Percentiles rank a stretch among this genome's conserved stretches.
Evolutionary conservation across 2,797 vertebrate species (phyloP).

Genomic region (Sebastes taczanowskii): DNA sequence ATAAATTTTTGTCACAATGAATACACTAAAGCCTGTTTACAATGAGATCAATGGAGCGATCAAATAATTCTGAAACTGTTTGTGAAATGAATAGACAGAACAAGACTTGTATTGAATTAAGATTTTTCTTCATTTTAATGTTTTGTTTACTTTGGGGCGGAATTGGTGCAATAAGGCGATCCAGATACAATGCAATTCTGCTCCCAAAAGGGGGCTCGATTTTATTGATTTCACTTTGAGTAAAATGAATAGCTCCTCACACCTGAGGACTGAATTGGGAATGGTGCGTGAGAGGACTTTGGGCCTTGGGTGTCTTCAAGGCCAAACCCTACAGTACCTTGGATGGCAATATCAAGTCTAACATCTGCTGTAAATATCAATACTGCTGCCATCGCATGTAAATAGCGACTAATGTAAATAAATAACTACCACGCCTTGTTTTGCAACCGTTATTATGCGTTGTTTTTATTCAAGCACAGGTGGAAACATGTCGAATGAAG

Average conservation of each 20-base stretch:
- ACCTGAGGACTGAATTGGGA: background rate
- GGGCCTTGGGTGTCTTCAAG: background rate
- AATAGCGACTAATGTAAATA: background rate
- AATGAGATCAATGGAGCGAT: conserved; percentile 50
- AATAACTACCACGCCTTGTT: background rate
- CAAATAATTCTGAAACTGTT: conserved; percentile 42
- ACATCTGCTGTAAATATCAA: background rate
- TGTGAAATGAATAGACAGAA: conserved; percentile 51
- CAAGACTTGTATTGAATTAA: conserved; percentile 46
- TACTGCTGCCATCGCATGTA: background rate
- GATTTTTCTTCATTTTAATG: conserved; percentile 64
- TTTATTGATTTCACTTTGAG: conserved; percentile 52
- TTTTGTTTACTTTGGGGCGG: conserved; percentile 51
- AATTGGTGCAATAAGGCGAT: conserved; percentile 13
- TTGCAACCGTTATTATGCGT: background rate
- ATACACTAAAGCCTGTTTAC: conserved; percentile 26
- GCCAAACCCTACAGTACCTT: background rate
- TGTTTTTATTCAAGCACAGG: background rate
- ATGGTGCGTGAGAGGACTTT: background rate
- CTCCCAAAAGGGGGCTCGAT: conserved; percentile 48
- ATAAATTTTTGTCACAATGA: conserved; percentile 8
- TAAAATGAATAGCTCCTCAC: conserved; percentile 54
- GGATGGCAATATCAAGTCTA: background rate
- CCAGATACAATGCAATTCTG: conserved; percentile 27
- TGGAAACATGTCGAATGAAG: background rate